phyloP scores from a whole-genome alignment of 2,113 vertebrate species.

The Dromaius novaehollandiae region DNA sequence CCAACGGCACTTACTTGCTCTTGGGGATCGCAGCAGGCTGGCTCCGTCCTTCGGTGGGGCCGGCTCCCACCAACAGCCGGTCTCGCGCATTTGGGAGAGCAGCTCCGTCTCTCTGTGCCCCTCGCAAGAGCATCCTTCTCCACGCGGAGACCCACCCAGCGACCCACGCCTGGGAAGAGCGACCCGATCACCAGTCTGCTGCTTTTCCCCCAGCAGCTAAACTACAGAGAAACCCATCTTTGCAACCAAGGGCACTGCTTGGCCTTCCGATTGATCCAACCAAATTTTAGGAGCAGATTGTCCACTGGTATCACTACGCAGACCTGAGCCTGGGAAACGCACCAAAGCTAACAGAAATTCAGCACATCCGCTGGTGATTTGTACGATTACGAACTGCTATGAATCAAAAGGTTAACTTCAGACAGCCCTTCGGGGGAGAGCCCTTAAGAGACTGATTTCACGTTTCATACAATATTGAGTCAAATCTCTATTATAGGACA shows the following conservation, averaged over 20 bases:
- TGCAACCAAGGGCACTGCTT: neutral
- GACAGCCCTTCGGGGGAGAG: neutral
- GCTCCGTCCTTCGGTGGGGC: neutral
- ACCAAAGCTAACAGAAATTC: neutral
- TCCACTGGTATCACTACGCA: neutral
- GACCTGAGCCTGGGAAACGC: neutral
- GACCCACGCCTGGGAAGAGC: neutral
- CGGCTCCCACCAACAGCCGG: neutral
- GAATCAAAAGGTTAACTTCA: neutral
- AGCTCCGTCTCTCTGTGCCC: accelerated
- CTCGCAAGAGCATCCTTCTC: neutral
- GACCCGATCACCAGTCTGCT: neutral
- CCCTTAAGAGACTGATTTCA: neutral
- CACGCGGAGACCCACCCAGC: neutral
- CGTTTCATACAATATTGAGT: neutral
- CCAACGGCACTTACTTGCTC: neutral
- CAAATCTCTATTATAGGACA: neutral
- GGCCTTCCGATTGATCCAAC: neutral
- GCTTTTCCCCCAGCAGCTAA: neutral
- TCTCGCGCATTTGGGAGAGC: neutral
- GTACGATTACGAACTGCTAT: neutral
- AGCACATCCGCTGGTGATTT: neutral
- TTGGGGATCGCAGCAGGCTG: neutral
- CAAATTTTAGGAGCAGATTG: neutral
- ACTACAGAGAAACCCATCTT: neutral